Base-by-base conservation (phyloP, 2,888 invertebrate species). In the Scaptomyza flava region DNA sequence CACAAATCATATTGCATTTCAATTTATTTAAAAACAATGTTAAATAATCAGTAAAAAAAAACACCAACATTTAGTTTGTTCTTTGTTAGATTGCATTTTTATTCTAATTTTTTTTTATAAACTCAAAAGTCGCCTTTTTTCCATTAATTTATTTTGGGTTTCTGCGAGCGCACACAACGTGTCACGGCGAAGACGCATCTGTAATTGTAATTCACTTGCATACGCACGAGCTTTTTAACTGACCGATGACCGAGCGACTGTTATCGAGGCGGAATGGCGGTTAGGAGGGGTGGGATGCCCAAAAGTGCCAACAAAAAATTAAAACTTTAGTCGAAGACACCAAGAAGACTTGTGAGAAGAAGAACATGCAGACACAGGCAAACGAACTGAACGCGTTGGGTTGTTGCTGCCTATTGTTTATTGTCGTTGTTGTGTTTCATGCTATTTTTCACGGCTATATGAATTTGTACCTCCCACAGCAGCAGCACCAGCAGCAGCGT, bases 381-480 rank as follows among this genome's bases (percentile, higher is more conserved):
- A 56, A 30, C 51, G 68, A 74, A 67, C 43, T 47, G 36, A 72
- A 57, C 73, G 59, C 68, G 79, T 30, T 66, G 72, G 53, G 53
- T 52, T 66, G 56, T 54, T 81, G 68, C 71, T 87, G 71, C 58
- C 72, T 81, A 68, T 85, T 87, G 79, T 79, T 81, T 79, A 79
- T 85, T 79, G 85, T 81, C 72, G 82, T 79, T 79, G 75, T 85
- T 87, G 82, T 82, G 80, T 75, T 75, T 69, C 76, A 61, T 64
- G 79, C 33, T 75, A 75, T 79, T 79, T 75, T 75, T 75, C 79
- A 75, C 76, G 75, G 75, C 75, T 75, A 75, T 75, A 48, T 79
- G 79, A 79, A 75, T 75, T 81, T 79, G 80, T 87, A 87, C 86
- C 86, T 88, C 80, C 79, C 88, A 82, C 86, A 82, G 83, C 81